These are phyloP conservation scores for Diachasmimorpha longicaudata DNA, from an alignment of 1,140 invertebrate species.

Conservation along the genomic window DNA sequence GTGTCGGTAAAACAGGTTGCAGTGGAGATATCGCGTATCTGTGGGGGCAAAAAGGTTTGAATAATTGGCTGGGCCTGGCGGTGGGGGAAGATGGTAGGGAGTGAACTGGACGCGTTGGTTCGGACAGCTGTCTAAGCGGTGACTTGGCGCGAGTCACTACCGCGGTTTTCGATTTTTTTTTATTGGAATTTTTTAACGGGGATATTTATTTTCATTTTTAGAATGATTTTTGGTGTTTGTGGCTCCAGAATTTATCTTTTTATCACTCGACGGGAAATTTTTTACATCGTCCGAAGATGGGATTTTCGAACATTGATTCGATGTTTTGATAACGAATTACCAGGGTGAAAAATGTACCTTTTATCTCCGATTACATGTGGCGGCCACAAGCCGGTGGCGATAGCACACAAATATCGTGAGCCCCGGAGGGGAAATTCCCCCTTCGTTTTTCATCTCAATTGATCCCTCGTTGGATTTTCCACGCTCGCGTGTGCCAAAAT, in stretches of 20 bases:
- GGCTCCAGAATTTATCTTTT: no score
- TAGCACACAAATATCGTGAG: background rate
- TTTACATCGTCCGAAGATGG: no score
- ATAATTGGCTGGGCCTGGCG: no score
- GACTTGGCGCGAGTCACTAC: no score
- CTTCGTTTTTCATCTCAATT: background rate
- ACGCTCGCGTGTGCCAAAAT: background rate
- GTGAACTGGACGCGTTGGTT: no score
- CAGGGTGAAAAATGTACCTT: background rate
- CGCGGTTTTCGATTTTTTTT: no score
- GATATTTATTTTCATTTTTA: no score
- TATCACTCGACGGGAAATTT: no score
- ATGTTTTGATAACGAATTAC: background rate
- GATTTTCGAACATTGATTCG: background rate
- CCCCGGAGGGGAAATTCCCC: background rate
- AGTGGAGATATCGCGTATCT: background rate
- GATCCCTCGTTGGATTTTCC: background rate
- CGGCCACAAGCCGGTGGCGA: background rate
- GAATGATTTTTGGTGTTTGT: no score
- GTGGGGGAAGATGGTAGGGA: no score
- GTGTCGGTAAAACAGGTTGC: background rate
- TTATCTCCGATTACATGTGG: slow-evolving; percentile 1
- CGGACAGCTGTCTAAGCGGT: no score
- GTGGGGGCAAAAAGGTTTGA: background rate
- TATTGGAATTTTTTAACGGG: no score